These are phyloP conservation scores for Molothrus aeneus DNA, from an alignment of 2,797 vertebrate species.

Conservation along the genomic window DNA sequence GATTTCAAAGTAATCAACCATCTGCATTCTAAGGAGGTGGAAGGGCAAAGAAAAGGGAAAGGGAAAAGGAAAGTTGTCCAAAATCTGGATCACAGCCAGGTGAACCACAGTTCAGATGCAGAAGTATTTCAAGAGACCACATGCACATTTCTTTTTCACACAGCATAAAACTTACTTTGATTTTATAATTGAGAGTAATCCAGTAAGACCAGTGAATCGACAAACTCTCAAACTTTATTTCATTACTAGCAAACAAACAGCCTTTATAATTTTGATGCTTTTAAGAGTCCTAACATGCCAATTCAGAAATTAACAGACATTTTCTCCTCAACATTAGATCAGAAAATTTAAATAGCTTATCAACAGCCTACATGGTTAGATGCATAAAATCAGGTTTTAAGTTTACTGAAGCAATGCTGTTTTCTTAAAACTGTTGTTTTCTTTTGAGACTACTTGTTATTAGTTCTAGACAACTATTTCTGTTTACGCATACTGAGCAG, in stretches of 20 bases:
- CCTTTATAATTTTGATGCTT: background rate
- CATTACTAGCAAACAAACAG: background rate
- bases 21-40: background rate
- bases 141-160: fast-evolving
- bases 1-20: background rate
- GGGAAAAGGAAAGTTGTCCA: background rate
- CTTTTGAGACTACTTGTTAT: background rate
- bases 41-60: background rate
- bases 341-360: background rate
- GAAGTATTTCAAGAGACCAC: background rate
- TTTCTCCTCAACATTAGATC: background rate
- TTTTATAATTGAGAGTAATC: background rate
- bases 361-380: background rate
- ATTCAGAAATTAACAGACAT: background rate
- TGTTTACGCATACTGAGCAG: background rate
- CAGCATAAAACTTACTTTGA: background rate
- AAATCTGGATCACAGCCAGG: background rate
- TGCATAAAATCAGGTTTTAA: background rate
- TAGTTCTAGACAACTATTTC: background rate
- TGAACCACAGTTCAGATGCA: background rate
- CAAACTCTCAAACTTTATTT: background rate
- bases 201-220: background rate
- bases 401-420: background rate
- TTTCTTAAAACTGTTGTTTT: background rate
- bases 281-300: background rate